Percentiles rank a stretch among this genome's conserved stretches.
Evolutionary conservation across 2,113 vertebrate genomes (phyloP).

Genomic region (Phalacrocorax brasilianus): DNA sequence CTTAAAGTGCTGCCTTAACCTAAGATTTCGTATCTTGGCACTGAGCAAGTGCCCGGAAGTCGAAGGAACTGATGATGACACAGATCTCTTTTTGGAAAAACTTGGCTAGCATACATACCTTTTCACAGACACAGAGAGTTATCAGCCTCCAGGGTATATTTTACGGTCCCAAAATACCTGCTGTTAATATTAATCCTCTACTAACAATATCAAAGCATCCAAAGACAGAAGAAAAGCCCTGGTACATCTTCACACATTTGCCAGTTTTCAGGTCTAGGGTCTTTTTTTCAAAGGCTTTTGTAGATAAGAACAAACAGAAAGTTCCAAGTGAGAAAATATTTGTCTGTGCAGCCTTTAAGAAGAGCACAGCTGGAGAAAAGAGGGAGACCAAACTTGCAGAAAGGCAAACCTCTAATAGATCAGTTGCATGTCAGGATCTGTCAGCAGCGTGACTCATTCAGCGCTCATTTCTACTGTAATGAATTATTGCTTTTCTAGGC

Average conservation of each 20-base stretch:
- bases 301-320: neutral
- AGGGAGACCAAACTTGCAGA: neutral
- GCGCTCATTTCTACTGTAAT: neutral
- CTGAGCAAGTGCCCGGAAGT: neutral
- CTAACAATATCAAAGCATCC: neutral
- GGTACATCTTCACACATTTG: neutral
- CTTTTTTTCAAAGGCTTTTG: neutral
- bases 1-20: neutral
- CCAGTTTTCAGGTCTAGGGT: neutral
- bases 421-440: neutral
- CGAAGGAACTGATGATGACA: neutral
- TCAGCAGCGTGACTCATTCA: neutral
- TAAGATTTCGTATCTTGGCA: neutral
- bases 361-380: neutral
- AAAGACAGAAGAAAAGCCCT: neutral
- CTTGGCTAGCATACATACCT: neutral
- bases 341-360: neutral
- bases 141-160: neutral
- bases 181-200: neutral
- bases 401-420: neutral
- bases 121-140: neutral
- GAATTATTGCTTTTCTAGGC: conserved; percentile 15
- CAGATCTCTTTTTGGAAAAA: neutral
- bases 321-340: neutral
- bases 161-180: neutral